phyloP scores from a whole-genome alignment of 2,113 vertebrate species.

The Acrocephalus kingi region DNA sequence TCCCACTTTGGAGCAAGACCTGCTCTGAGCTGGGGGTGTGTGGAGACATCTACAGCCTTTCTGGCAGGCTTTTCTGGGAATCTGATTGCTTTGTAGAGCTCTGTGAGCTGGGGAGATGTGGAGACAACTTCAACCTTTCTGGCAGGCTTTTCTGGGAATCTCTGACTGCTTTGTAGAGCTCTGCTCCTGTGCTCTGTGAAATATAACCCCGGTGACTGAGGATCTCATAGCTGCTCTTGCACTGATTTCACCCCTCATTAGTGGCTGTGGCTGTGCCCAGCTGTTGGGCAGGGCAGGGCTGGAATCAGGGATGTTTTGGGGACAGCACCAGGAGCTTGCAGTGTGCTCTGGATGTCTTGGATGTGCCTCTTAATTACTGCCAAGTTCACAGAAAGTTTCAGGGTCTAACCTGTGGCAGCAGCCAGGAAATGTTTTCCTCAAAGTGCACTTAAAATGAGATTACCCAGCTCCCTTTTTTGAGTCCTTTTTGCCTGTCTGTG shows the following conservation, averaged over 20 bases:
- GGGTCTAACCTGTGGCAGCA: background rate
- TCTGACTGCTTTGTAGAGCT: background rate
- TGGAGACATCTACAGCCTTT: background rate
- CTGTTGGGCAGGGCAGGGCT: background rate
- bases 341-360: background rate
- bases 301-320: background rate
- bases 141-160: background rate
- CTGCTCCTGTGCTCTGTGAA: background rate
- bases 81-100: background rate
- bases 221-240: rapidly evolving
- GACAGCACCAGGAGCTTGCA: background rate
- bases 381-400: background rate
- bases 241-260: background rate
- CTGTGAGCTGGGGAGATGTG: background rate
- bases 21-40: background rate
- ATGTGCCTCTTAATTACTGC: background rate
- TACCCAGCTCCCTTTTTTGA: background rate
- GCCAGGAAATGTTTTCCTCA: background rate
- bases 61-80: background rate
- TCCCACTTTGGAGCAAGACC: rapidly evolving
- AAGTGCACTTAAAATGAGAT: background rate
- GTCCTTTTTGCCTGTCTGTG: background rate
- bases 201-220: background rate
- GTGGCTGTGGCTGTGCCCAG: background rate
- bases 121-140: background rate